These are phyloP conservation scores for Eucidaris tribuloides DNA, from an alignment of 35 echinoderm and acorn worm genomes.

Conservation along the genomic window DNA sequence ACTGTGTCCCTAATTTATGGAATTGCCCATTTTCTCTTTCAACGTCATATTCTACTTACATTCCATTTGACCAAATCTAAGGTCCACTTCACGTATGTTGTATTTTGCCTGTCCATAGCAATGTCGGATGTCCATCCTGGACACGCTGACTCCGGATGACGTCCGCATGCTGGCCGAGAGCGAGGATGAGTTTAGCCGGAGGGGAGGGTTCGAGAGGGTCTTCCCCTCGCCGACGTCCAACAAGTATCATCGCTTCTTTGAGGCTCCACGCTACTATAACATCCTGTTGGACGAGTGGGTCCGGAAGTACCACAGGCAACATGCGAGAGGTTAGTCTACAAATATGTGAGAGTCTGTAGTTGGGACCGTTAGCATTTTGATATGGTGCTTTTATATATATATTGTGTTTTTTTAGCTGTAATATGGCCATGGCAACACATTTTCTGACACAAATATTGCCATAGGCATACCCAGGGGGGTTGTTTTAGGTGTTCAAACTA, in stretches of 20 bases:
- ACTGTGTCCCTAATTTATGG: no score
- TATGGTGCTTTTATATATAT: no score
- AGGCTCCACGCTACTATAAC: slow-evolving; percentile 83
- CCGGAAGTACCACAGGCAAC: slow-evolving; percentile 66
- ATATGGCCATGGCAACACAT: no score
- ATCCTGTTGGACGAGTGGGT: slow-evolving; percentile 90
- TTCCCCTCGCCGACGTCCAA: slow-evolving; percentile 58
- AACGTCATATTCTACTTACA: no score
- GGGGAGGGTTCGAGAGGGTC: slow-evolving; percentile 65
- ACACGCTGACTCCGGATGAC: slow-evolving; percentile 89
- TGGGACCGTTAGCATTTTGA: no score
- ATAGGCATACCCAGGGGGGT: no score
- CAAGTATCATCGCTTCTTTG: slow-evolving; percentile 85
- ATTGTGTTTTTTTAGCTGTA: no score
- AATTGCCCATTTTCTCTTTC: background rate
- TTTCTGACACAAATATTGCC: no score
- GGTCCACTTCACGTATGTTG: no score
- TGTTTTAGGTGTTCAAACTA: no score
- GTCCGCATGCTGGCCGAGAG: slow-evolving; percentile 66
- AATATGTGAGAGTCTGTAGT: no score
- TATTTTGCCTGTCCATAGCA: slow-evolving; percentile 57
- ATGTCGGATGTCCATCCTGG: slow-evolving; percentile 89
- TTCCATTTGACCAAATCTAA: no score
- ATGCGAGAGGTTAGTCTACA: slow-evolving; percentile 57
- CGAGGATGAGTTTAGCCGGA: slow-evolving; percentile 83